phyloP scores from a whole-genome alignment of 1,140 invertebrate genomes.

The Cecropterus lyciades region DNA sequence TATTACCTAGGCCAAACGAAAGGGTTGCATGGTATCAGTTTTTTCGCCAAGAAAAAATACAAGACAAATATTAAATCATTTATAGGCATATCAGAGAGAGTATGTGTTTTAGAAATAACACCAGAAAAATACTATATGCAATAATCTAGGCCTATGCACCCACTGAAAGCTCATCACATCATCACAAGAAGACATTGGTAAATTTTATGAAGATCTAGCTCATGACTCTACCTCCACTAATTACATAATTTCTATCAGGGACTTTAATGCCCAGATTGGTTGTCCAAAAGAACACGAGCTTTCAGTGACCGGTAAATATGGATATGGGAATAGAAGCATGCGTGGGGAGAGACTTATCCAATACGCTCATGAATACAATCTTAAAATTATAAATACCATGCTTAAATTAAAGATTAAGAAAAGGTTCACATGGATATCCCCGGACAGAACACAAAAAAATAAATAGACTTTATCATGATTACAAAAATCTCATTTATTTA shows the following conservation, averaged over 20 bases:
- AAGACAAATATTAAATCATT: too few relatives aligned
- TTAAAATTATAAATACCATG: constrained; percentile 54
- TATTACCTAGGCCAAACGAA: constrained; percentile 53
- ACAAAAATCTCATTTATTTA: too few relatives aligned
- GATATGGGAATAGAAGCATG: constrained; percentile 41
- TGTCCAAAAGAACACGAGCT: constrained; percentile 34
- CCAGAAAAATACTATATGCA: too few relatives aligned
- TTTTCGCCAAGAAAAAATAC: constrained; percentile 46
- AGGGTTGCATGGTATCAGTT: constrained; percentile 47
- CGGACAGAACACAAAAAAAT: constrained; percentile 51
- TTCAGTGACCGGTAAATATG: constrained; percentile 38
- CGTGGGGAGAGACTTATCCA: constrained; percentile 47
- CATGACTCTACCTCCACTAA: constrained; percentile 39
- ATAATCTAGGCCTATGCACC: too few relatives aligned
- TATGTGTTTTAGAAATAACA: too few relatives aligned
- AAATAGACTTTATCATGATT: constrained; percentile 57
- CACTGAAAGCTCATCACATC: constrained; percentile 51
- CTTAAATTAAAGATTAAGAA: constrained; percentile 50
- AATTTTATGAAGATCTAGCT: constrained; percentile 39
- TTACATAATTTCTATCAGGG: constrained; percentile 42
- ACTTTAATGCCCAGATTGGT: constrained; percentile 50
- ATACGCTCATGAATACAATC: constrained; percentile 46
- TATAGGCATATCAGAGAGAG: too few relatives aligned
- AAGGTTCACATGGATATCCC: constrained; percentile 54
- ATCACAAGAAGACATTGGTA: constrained; percentile 45